Percentiles rank a stretch among this genome's conserved stretches.
Evolutionary conservation across 2,113 vertebrate species (phyloP).

Genomic region (Odontesthes bonariensis): DNA sequence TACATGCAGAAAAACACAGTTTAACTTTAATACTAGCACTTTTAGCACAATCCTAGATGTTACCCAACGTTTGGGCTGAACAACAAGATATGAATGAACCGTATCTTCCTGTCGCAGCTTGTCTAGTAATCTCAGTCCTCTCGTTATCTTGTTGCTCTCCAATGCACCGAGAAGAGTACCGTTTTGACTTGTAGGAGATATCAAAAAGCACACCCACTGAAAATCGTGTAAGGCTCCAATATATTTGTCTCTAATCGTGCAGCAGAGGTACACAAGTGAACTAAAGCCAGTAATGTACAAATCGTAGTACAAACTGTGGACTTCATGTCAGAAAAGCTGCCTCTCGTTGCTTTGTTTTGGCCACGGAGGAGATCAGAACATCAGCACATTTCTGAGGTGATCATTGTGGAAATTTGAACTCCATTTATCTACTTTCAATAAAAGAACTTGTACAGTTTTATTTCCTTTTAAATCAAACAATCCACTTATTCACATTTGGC

Average conservation of each 20-base stretch:
- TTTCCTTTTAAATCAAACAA: conserved; percentile 26
- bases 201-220: conserved; percentile 66
- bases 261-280: background rate
- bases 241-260: background rate
- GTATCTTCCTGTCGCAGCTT: conserved; percentile 35
- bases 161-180: conserved; percentile 15
- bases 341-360: conserved; percentile 10
- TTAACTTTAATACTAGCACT: conserved; percentile 66
- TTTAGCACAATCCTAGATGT: conserved; percentile 71
- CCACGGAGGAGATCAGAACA: conserved; percentile 2
- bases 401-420: conserved; percentile 12
- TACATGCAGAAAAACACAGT: conserved; percentile 26
- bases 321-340: conserved; percentile 10
- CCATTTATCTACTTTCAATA: conserved; percentile 3
- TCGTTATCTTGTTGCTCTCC: conserved; percentile 29
- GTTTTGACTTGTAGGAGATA: conserved; percentile 19
- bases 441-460: conserved; percentile 65
- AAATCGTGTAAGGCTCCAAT: conserved; percentile 4
- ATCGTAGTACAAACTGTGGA: conserved; percentile 24
- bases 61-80: conserved; percentile 51
- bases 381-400: conserved; percentile 34
- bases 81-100: conserved; percentile 48
- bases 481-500: conserved; percentile 45
- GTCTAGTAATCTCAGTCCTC: conserved; percentile 26
- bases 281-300: background rate